These are phyloP conservation scores for Daphoenositta chrysoptera DNA, from an alignment of 2,113 vertebrate genomes.

Conservation along the genomic window DNA sequence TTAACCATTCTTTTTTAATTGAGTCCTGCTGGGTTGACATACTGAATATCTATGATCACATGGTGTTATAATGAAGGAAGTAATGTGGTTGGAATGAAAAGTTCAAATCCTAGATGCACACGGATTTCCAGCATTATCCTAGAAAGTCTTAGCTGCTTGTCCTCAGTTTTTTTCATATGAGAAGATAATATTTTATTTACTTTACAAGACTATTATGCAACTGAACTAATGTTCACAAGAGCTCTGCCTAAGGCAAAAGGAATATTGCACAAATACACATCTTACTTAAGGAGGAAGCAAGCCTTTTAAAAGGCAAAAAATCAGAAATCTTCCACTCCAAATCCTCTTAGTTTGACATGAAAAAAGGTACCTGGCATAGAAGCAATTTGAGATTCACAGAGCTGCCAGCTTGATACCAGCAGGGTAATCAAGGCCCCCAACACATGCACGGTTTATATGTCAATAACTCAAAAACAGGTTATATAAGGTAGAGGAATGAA, in stretches of 20 bases:
- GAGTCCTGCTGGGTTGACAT: neutral
- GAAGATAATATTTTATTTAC: neutral
- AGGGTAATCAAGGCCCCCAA: neutral
- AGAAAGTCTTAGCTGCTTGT: neutral
- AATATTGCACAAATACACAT: neutral
- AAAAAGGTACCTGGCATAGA: neutral
- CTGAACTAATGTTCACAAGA: neutral
- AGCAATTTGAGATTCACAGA: neutral
- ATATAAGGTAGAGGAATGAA: neutral
- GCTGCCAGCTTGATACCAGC: neutral
- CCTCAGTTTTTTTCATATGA: neutral
- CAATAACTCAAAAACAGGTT: neutral
- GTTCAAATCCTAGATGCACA: neutral
- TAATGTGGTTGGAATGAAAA: neutral
- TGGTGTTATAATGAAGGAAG: neutral
- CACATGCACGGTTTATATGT: neutral
- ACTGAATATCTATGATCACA: neutral
- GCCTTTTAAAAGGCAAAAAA: neutral
- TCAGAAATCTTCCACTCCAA: neutral
- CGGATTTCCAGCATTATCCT: neutral
- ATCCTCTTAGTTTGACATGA: neutral
- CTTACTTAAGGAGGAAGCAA: neutral
- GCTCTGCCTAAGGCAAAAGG: neutral
- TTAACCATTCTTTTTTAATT: neutral
- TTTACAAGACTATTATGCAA: neutral